Base-by-base conservation (phyloP, 1,140 invertebrate genomes). In the Drosophila sulfurigaster region DNA sequence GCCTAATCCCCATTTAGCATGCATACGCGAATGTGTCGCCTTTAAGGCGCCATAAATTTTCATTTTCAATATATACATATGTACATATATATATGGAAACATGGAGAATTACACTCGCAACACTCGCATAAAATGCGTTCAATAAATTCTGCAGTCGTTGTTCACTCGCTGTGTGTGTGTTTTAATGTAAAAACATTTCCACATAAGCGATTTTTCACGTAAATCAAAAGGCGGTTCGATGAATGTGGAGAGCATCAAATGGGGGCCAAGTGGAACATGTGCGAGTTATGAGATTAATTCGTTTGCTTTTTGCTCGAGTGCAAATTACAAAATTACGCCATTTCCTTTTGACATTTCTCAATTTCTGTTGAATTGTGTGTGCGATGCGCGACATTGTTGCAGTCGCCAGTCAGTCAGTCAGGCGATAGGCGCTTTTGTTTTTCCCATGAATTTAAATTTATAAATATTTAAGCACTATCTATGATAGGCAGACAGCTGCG, bases 291-390 rank as follows among this genome's bases (percentile, higher is more conserved):
- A 87, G 83, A 87, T 87, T 87, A 87, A 87, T 87, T 87, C 83
- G 71, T 89, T 88, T 70, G 80, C 80, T 83, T 80, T 88, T 83
- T 87, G 83, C 83, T 87, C 80, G 83, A 82, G 68, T 89, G 83
- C 80, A 88, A 88, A 87, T 87, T 88, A 87, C 83, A 83, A 89
- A 87, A 89, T 87, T 83, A 83, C 85, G 75, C 79, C 80, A 89
- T 87, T 87, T 87, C 85, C 83, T 83, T 81, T 88, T 80, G 78
- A 79, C 81, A 85, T 87, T 79, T 75, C 79, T 87, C 80, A 88
- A 83, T 80, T 83, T 89, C 83, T 88, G 80, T 28, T 78, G 80
- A 88, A 87, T 80, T 80, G 57, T 43, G 51, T 49, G 62, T 49
- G 41, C 41, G 41, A 43, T 43, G 41, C 41, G 41, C 56, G 48